Conservation (phyloP, 2,888 invertebrate species). For the Doris montereyensis region DNA sequence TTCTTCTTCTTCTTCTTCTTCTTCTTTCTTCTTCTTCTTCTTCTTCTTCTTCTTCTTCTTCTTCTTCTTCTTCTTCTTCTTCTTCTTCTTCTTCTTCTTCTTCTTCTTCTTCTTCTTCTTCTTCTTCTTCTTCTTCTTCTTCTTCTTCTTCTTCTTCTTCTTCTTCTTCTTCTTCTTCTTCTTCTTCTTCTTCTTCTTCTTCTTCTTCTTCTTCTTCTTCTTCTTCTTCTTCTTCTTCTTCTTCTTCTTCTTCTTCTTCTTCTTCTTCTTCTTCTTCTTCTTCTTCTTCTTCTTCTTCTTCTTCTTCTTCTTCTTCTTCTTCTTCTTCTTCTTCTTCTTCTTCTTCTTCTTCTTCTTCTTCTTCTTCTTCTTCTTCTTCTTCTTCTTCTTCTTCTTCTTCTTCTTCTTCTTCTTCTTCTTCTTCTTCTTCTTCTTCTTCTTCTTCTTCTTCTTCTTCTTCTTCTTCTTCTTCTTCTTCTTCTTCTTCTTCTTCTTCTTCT, state of each 20-base stretch:
- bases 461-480: background rate
- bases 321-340: too few species aligned
- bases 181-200: background rate
- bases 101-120: background rate
- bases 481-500: background rate
- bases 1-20: background rate
- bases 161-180: background rate
- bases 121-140: background rate
- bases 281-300: too few species aligned
- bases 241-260: too few species aligned
- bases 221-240: background rate
- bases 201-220: background rate
- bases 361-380: background rate
- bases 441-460: background rate
- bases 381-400: background rate
- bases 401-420: background rate
- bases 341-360: too few species aligned
- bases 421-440: background rate
- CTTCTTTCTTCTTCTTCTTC: background rate
- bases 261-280: too few species aligned
- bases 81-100: constrained; percentile 1
- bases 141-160: background rate
- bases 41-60: background rate
- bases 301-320: too few species aligned
- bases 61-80: background rate